Evolutionary conservation across 2,888 invertebrate genomes (phyloP), one percentile per base, ranked within the genome.

Genomic region (Odontothrips loti): DNA sequence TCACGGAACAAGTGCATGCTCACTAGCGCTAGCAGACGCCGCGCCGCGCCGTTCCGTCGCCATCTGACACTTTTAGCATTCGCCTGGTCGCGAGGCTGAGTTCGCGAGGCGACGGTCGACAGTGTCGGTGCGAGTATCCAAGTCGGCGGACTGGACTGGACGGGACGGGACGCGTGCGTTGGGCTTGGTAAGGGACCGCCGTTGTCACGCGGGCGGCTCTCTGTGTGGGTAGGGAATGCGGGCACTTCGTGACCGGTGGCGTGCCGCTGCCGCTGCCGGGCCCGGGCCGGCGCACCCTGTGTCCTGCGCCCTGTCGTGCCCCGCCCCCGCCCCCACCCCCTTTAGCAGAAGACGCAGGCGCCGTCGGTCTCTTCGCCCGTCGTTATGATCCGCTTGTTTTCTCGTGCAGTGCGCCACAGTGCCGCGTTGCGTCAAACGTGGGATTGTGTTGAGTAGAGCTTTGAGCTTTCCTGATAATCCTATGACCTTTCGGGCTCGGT

Each of bases 1-100:
- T 27, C 68, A 27, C 27, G 68, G 27, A 75, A 75, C 68, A 75
- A 75, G 68, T 75, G 68, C 68, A 27, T 75, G 68, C 68, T 75
- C 68, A 6, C 34, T 75, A 75, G 68, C 68, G 34, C 34, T 75
- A 75, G 68, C 68, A 75, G 68, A 75, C n/a, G 68, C 68, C 10
- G 20, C 15, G 51, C 58, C 58, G 58, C 58, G 17, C 58, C 15
- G 15, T 15, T 11, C 58, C 11, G 15, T 15, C 15, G 51, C 11
- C 11, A 51, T 11, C 23, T 27, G 23, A 68, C 68, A 11, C 11
- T 27, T 23, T 75, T 27, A 23, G 68, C 68, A 27, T 9, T 12
- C 23, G 68, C 1, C 68, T n/a, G n/a, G 2, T 4, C 68, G 23
- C 23, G 63, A 63, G 23, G 23, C 27, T 4, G 11, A 4, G 23